Base-by-base conservation (phyloP, 2,888 invertebrate genomes). In the Drosophila meridionalis region DNA sequence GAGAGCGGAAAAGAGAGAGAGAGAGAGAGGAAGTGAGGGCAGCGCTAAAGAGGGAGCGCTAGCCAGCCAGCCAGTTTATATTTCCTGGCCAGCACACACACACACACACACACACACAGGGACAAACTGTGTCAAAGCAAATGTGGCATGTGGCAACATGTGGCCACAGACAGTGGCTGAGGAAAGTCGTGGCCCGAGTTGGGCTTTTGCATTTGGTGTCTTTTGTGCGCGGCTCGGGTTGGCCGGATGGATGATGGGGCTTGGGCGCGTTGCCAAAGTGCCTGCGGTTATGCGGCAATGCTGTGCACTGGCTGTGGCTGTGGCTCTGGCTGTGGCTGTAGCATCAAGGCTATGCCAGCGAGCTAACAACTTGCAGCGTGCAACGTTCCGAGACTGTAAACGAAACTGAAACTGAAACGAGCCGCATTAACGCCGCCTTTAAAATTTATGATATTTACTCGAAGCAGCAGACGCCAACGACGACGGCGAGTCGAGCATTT, bases 361-460 rank as follows among this genome's bases (percentile, higher is more conserved):
- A 70, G 73, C 73, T 32, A 42, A 28, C 63, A 58, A 62, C 43
- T 28, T 47, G 52, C 47, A 50, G 47, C 45, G 34, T 26, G 73
- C 69, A 59, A 62, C 68, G 11, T 56, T 59, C 5, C 28, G 34
- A 59, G 53, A 63, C 61, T 55, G 78, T 61, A 75, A 59, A 71
- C n/a, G 43, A 59, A 57, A 63, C 61, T 52, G 78, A 63, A 75
- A 58, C 73, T 70, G 70, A 64, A 79, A 78, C 84, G 78, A 72
- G 76, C 72, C 65, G 74, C 80, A 80, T 87, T 83, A 88, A 79
- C 75, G 81, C 65, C 76, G 82, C 69, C 76, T 91, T 84, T 90
- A 91, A 90, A 89, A 91, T 91, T 90, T 91, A 91, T 90, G 85
- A 84, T 80, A 83, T 85, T 83, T 85, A 86, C 90, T 85, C 83